Percentiles rank a stretch among this genome's conserved stretches.
Evolutionary conservation across 2,888 invertebrate genomes (phyloP).

Genomic region (Macroteleia sp.): DNA sequence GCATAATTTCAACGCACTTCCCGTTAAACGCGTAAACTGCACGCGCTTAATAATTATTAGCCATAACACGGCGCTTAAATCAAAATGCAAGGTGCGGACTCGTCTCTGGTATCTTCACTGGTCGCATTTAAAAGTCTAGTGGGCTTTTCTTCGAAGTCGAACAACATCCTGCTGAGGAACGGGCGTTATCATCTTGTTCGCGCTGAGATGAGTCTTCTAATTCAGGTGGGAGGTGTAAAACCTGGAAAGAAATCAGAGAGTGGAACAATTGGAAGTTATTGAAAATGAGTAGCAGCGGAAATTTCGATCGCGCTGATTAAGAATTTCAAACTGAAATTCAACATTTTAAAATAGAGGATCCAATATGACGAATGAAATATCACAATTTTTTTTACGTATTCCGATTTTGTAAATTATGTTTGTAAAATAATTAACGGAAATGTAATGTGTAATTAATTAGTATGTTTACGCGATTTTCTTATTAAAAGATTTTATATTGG

Average conservation of each 20-base stretch:
- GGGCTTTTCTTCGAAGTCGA: constrained; percentile 40
- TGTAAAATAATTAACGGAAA: too few relatives aligned
- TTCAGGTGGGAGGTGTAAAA: constrained; percentile 91
- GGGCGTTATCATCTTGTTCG: constrained; percentile 86
- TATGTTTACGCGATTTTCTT: too few relatives aligned
- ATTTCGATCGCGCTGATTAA: too few relatives aligned
- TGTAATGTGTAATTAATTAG: too few relatives aligned
- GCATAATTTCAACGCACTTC: constrained; percentile 78
- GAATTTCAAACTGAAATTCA: too few relatives aligned
- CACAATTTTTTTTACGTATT: too few relatives aligned
- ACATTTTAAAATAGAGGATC: too few relatives aligned
- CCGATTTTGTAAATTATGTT: too few relatives aligned
- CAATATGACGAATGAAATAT: too few relatives aligned
- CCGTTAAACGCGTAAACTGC: constrained; percentile 69
- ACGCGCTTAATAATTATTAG: constrained; percentile 63
- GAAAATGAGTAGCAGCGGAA: too few relatives aligned
- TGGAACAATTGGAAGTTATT: too few relatives aligned
- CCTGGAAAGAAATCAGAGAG: constrained; percentile 81
- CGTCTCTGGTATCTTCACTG: neutral
- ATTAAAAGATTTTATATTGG: too few relatives aligned
- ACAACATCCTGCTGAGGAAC: constrained; percentile 84
- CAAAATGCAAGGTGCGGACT: constrained; percentile 1
- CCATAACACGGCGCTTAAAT: constrained; percentile 43
- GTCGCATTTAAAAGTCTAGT: constrained; percentile 30
- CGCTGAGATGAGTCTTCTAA: constrained; percentile 87